These are phyloP conservation scores for Cladopsammia gracilis DNA, from an alignment of 64 coral and sea anemone genomes.

Conservation along the genomic window DNA sequence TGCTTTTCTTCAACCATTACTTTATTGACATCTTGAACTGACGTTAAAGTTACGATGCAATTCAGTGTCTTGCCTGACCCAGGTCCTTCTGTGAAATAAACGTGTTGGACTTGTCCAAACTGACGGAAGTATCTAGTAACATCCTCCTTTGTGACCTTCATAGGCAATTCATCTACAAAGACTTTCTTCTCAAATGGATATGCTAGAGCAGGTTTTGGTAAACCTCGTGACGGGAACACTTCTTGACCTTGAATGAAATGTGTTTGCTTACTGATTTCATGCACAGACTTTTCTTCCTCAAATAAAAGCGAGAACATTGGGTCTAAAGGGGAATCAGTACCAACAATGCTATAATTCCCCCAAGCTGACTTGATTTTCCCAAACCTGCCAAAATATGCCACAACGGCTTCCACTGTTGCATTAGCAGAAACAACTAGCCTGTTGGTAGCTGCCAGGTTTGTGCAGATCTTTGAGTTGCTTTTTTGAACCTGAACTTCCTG, in stretches of 20 bases:
- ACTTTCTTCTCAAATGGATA: constrained; percentile 3
- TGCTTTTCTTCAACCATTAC: not conserved
- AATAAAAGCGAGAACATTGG: not conserved
- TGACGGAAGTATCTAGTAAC: not conserved
- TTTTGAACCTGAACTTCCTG: not conserved
- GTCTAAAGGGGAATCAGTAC: not conserved
- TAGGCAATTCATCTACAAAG: not conserved
- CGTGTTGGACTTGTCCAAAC: not conserved
- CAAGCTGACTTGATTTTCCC: not conserved
- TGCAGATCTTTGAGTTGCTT: not conserved
- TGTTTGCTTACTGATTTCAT: not conserved
- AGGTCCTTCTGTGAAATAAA: not conserved
- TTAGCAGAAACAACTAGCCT: not conserved
- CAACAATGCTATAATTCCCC: not conserved
- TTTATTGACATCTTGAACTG: not conserved
- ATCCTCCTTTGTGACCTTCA: not conserved
- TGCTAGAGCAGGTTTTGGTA: not conserved
- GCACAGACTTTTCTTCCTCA: not conserved
- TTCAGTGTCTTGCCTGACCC: not conserved
- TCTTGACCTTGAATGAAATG: not conserved
- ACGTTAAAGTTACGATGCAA: not conserved
- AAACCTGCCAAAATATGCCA: not conserved
- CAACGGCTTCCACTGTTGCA: not conserved
- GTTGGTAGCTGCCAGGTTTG: not conserved
- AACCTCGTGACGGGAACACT: not conserved